Base-by-base conservation (phyloP, 2,797 vertebrate species). In the Melopsittacus undulatus region DNA sequence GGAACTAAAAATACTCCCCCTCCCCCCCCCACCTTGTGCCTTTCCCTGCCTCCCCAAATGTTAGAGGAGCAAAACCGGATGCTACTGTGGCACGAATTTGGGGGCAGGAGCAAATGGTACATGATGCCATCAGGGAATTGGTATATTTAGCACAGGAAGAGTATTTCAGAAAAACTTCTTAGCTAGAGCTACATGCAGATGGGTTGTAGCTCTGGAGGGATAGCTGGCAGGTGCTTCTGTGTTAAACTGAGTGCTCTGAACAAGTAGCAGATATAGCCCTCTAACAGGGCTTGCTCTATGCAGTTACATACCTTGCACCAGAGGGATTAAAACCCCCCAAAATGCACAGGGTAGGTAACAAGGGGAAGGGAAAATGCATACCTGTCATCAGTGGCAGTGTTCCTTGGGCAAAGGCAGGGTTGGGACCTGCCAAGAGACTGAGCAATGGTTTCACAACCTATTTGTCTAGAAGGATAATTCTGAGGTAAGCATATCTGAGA, bases 41-140 rank as follows among this genome's bases (percentile, higher is more conserved):
- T 87, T 95, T 95, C 78, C 73, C 64, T 92, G 87, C 61, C 83
- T 86, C 61, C 62, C 62, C 62, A 91, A 80, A 88, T 78, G 82
- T 78, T 88, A 72, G 79, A 89, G n/a, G 49, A 92, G 54, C 54
- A 90, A 90, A 94, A 88, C 57, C 40, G 80, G 63, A 63, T 84
- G 68, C 48, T 77, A 13, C 38, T 3, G 0, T 38, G 29, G 23
- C 83, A 78, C 0, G 4, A 26, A 83, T 82, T n/a, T 54, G 56
- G 40, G 74, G 63, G 61, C 51, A 93, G 81, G 52, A 90, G 66
- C 67, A 75, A 95, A 88, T 36, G 76, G 89, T 90, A 40, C 59
- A 88, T 69, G 85, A 54, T 52, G 26, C 27, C 54, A n/a, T 48
- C 36, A 48, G 75, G 42, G 57, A 94, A 51, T 83, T 19, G 7